Conservation (phyloP, 1,140 invertebrate species). For the Bombus pascuorum region DNA sequence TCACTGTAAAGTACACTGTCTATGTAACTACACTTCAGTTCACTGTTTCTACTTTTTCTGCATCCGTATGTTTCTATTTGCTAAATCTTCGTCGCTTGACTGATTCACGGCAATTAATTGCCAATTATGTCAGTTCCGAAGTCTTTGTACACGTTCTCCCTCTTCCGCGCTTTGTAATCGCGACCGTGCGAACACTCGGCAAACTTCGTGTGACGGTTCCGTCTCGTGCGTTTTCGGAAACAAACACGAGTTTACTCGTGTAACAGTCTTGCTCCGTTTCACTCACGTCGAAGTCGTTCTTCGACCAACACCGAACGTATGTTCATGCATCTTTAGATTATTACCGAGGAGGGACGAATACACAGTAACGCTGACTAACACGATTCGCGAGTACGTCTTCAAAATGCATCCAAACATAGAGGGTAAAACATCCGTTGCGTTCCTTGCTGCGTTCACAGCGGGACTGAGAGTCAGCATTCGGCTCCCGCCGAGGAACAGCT, state of each 20-base stretch:
- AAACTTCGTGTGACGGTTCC: too few relatives aligned
- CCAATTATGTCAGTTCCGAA: neutral
- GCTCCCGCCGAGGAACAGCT: conserved; percentile 68
- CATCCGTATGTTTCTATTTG: neutral
- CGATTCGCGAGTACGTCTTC: conserved; percentile 25
- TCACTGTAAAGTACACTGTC: conserved; percentile 29
- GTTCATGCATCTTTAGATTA: neutral
- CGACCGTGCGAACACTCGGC: too few relatives aligned
- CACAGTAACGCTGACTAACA: neutral
- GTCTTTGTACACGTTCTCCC: too few relatives aligned
- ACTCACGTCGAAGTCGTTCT: neutral
- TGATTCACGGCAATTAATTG: neutral
- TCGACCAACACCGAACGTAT: neutral
- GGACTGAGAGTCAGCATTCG: conserved; percentile 77
- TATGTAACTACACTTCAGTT: conserved; percentile 4
- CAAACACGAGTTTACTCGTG: neutral
- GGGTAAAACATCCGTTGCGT: conserved; percentile 72
- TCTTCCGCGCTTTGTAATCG: too few relatives aligned
- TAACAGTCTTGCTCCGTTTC: neutral
- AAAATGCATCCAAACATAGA: conserved; percentile 41
- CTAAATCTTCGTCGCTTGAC: too few relatives aligned
- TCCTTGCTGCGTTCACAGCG: conserved; percentile 82
- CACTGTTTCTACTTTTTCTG: neutral
- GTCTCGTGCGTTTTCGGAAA: too few relatives aligned
- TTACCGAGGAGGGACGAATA: fast-evolving